Evolutionary conservation across 2,797 vertebrate species (phyloP).

Genomic region (Takifugu ocellatus): DNA sequence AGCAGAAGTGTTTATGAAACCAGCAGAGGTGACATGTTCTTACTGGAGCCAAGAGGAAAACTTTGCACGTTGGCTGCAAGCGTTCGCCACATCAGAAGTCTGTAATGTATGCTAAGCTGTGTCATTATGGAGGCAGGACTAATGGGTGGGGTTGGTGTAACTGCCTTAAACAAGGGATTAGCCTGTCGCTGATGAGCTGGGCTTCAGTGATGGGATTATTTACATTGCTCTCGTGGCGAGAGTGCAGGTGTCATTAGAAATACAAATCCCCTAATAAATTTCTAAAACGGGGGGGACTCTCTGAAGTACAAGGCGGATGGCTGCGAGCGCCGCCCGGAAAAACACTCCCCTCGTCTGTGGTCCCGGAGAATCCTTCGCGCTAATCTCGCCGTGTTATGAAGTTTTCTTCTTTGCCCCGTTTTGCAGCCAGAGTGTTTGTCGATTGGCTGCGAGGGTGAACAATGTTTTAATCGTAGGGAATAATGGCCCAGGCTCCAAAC

Average conservation of each 20-base stretch:
- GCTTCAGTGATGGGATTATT: constrained; percentile 81
- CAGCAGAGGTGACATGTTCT: constrained; percentile 70
- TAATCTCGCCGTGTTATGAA: constrained; percentile 62
- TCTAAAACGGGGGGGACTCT: constrained; percentile 59
- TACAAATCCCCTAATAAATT: constrained; percentile 84
- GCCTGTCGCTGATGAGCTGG: constrained; percentile 75
- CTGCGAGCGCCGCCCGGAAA: constrained; percentile 60
- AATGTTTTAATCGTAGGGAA: constrained; percentile 60
- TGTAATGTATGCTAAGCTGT: constrained; percentile 81
- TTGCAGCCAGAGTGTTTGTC: constrained; percentile 48
- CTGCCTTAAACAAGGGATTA: constrained; percentile 86
- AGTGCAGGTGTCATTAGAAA: constrained; percentile 82
- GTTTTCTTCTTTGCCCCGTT: constrained; percentile 38
- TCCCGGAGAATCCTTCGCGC: constrained; percentile 57
- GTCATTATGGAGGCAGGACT: constrained; percentile 76
- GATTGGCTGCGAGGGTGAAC: constrained; percentile 40
- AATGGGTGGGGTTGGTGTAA: constrained; percentile 81
- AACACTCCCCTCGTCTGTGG: constrained; percentile 66
- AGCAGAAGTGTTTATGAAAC: constrained; percentile 62
- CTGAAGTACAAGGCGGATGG: constrained; percentile 43
- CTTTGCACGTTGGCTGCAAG: constrained; percentile 63
- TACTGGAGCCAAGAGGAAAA: constrained; percentile 48
- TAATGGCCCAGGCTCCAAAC: constrained; percentile 45
- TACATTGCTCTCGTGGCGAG: constrained; percentile 75
- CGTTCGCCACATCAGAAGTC: constrained; percentile 64